phyloP scores from a whole-genome alignment of 2,888 invertebrate species.

The Acronicta aceris region DNA sequence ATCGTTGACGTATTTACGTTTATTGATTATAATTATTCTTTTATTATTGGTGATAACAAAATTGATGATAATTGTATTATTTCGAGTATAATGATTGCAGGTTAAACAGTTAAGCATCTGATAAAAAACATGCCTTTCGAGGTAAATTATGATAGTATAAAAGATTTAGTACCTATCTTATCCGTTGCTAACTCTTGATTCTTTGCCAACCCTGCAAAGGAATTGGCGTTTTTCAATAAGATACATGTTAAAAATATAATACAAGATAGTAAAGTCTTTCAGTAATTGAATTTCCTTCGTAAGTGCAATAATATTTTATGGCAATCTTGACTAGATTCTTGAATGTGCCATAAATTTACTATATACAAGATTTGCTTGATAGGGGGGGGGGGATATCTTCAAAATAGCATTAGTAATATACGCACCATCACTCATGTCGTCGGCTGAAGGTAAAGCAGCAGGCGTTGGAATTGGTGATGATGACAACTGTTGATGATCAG shows the following conservation, averaged over 20 bases:
- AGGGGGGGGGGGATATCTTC: no score
- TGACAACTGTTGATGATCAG: slow-evolving; percentile 81
- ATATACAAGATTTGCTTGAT: not conserved
- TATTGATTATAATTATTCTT: slow-evolving; percentile 7
- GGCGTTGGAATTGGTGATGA: slow-evolving; percentile 78
- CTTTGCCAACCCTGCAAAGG: slow-evolving; percentile 49
- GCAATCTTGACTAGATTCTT: no score
- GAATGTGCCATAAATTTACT: no score
- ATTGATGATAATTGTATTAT: slow-evolving; percentile 18
- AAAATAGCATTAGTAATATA: slow-evolving; percentile 26
- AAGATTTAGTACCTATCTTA: slow-evolving; percentile 51
- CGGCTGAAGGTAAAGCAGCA: slow-evolving; percentile 85
- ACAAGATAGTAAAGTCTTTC: not conserved
- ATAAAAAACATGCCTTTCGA: slow-evolving; percentile 43
- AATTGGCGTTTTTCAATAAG: slow-evolving; percentile 49
- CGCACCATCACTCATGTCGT: slow-evolving; percentile 93
- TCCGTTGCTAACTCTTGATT: slow-evolving; percentile 49
- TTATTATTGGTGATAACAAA: slow-evolving; percentile 11
- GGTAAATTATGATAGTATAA: slow-evolving; percentile 34
- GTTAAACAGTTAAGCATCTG: slow-evolving; percentile 33
- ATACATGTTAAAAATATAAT: slow-evolving; percentile 13
- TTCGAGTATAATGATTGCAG: slow-evolving; percentile 22
- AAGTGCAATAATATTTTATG: no score
- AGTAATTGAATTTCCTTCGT: not conserved
- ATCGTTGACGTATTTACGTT: slow-evolving; percentile 14